Percentiles rank a stretch among this genome's conserved stretches.
These are phyloP conservation scores for Spicauda simplicius DNA, from an alignment of 2,888 invertebrate species.

Conservation along the genomic window DNA sequence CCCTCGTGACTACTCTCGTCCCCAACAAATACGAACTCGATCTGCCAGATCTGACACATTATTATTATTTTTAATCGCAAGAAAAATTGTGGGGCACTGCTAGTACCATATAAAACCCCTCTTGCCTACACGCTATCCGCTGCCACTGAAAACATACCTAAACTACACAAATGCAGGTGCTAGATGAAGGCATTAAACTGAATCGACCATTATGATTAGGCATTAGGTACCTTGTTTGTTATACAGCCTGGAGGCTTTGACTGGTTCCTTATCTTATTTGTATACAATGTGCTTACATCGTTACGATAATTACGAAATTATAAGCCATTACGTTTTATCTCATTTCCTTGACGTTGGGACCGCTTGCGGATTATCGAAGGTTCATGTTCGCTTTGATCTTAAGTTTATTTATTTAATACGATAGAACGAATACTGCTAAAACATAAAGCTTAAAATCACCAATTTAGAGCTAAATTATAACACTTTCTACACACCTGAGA, in stretches of 20 bases:
- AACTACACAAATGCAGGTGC: constrained; percentile 63
- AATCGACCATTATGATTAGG: constrained; percentile 75
- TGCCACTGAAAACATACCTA: neutral
- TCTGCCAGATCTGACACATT: no score
- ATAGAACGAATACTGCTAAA: no score
- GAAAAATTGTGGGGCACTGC: no score
- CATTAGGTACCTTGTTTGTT: constrained; percentile 59
- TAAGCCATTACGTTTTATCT: constrained; percentile 38
- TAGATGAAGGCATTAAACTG: constrained; percentile 80
- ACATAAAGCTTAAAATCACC: no score
- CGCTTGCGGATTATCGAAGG: constrained; percentile 1
- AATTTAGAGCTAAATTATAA: no score
- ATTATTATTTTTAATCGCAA: no score
- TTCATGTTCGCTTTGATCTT: constrained; percentile 3
- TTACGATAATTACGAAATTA: constrained; percentile 52
- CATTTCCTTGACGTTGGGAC: constrained; percentile 31
- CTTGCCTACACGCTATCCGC: constrained; percentile 5
- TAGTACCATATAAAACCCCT: neutral
- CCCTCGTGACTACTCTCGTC: no score
- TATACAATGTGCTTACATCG: constrained; percentile 36
- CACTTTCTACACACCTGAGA: no score
- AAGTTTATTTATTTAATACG: neutral
- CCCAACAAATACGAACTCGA: no score
- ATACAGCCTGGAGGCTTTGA: constrained; percentile 67
- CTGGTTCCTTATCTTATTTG: constrained; percentile 41